Base-by-base conservation (phyloP, 2,797 vertebrate genomes). In the Rachycentron canadum region DNA sequence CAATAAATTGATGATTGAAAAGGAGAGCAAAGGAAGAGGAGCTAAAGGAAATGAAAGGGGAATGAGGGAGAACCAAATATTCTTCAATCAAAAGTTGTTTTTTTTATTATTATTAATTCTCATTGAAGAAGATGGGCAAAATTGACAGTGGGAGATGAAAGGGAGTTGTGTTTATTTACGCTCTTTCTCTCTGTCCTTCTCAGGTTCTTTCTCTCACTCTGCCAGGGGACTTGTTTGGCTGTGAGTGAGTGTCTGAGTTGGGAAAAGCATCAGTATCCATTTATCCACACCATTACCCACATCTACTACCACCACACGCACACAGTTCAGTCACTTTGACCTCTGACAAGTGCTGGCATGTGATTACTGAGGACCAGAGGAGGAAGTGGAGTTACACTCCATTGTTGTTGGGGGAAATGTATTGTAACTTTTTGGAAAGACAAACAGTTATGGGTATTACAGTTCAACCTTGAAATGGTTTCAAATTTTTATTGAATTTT, bases 211-310 rank as follows among this genome's bases (percentile, higher is more conserved):
- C 21, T 28, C 14, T 28, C 21, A 1, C 70, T 38, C 50, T 59
- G 47, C 40, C 74, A 13, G 62, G 81, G 79, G 84, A 89, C 49
- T 59, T 2, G 36, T 82, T 84, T 79, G 69, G 73, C 75, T 21
- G 14, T 41, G 69, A 78, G 62, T 34, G 63, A 85, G 62, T 8
- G 60, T 64, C 59, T 67, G 71, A 74, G 76, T 58, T 78, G 84
- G 83, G 82, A 84, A 80, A 88, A 86, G 69, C 90, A 90, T 92
- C 88, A 83, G 82, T 83, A 85, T 88, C 90, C 79, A 93, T 94
- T 93, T 93, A 86, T 90, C 87, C 84, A 86, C 79, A 81, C 84
- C 88, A 93, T 93, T 94, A 93, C 78, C 78, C 81, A 36, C 88
- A 86, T 86, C 83, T 63, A 49, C 72, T 68, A n/a, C 65, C 61